phyloP scores from a whole-genome alignment of 2,888 invertebrate species.

The Chorisops tibialis region DNA sequence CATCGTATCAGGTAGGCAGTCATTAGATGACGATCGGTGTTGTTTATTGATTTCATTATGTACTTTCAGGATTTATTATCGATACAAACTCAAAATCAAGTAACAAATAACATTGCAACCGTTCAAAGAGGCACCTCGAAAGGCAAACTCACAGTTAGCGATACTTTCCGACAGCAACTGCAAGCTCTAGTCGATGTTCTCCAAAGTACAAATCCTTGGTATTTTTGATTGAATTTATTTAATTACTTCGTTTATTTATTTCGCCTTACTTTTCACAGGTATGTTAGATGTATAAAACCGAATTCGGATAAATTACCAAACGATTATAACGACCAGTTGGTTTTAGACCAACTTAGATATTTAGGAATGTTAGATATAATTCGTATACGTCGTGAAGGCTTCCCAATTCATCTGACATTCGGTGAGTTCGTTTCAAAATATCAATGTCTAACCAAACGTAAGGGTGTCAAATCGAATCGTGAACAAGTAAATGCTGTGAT shows the following conservation, averaged over 20 bases:
- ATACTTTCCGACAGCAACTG: slow-evolving; percentile 82
- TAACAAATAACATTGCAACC: slow-evolving; percentile 44
- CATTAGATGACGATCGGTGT: background rate
- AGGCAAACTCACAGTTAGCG: slow-evolving; percentile 84
- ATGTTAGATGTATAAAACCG: slow-evolving; percentile 90
- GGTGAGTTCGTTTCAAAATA: slow-evolving; percentile 74
- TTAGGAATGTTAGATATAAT: slow-evolving; percentile 93
- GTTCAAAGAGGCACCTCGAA: slow-evolving; percentile 83
- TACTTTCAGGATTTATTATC: slow-evolving; percentile 56
- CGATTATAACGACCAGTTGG: slow-evolving; percentile 74
- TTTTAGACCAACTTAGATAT: slow-evolving; percentile 83
- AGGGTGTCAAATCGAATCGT: slow-evolving; percentile 38
- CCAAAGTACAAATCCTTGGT: slow-evolving; percentile 88
- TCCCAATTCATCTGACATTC: slow-evolving; percentile 79
- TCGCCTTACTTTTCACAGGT: slow-evolving; percentile 54
- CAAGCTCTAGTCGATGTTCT: slow-evolving; percentile 86
- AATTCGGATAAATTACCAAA: slow-evolving; percentile 80
- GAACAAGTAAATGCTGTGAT: slow-evolving; percentile 53
- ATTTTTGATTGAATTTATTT: slow-evolving; percentile 49
- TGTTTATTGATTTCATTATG: background rate
- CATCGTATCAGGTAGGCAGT: slow-evolving; percentile 61
- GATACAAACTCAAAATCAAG: slow-evolving; percentile 51
- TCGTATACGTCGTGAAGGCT: slow-evolving; percentile 84
- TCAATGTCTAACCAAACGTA: slow-evolving; percentile 60
- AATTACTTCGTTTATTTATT: background rate